phyloP scores from a whole-genome alignment of 2,113 vertebrate species.

The Anoplopoma fimbria region DNA sequence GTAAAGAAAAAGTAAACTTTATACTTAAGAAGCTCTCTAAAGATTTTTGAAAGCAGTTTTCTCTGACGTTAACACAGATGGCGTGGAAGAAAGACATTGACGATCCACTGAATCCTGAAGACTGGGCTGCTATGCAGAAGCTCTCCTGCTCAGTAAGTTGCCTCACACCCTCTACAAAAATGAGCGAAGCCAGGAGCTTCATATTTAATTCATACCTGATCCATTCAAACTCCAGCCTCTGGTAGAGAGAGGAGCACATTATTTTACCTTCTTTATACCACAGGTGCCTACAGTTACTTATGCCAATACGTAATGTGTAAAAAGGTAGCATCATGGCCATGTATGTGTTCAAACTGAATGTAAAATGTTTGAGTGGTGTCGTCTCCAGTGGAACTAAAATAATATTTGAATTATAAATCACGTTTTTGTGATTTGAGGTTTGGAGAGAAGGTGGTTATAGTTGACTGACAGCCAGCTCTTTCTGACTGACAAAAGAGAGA shows the following conservation, averaged over 20 bases:
- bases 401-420: neutral
- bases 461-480: slow-evolving; percentile 81
- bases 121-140: slow-evolving; percentile 81
- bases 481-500: slow-evolving; percentile 81
- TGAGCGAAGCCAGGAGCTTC: slow-evolving; percentile 39
- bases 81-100: slow-evolving; percentile 80
- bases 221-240: slow-evolving; percentile 45
- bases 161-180: slow-evolving; percentile 35
- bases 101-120: slow-evolving; percentile 76
- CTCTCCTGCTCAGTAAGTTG: slow-evolving; percentile 79
- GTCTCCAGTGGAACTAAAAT: neutral
- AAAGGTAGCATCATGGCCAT: neutral
- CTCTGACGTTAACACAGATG: slow-evolving; percentile 67
- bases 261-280: slow-evolving; percentile 10
- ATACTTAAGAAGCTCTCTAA: neutral
- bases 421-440: slow-evolving; percentile 39
- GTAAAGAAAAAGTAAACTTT: neutral
- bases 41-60: slow-evolving; percentile 9
- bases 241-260: slow-evolving; percentile 8
- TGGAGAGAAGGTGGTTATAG: slow-evolving; percentile 62
- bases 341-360: neutral
- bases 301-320: neutral
- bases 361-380: neutral
- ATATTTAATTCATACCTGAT: slow-evolving; percentile 68
- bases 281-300: neutral